phyloP scores from a whole-genome alignment of 92 coral and sea anemone genomes.

The Phenganax marumi region DNA sequence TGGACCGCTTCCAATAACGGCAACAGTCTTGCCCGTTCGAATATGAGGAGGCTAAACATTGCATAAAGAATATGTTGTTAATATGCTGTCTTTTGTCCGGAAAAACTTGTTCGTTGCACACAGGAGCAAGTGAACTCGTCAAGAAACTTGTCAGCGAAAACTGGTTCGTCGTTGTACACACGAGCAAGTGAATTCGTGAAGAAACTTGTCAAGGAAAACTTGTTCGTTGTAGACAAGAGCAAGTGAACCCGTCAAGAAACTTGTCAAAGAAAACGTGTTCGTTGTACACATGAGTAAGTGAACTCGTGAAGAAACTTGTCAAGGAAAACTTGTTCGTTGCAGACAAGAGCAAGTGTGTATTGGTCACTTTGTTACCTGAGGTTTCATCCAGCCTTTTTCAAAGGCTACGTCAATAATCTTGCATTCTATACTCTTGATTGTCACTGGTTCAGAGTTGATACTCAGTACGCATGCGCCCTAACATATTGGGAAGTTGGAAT shows the following conservation, averaged over 20 bases:
- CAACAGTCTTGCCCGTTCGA: constrained; percentile 78
- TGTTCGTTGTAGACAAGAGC: no score
- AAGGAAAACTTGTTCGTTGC: not conserved
- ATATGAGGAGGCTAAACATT: constrained; percentile 66
- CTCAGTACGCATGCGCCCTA: constrained; percentile 96
- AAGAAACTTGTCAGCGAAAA: no score
- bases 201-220: no score
- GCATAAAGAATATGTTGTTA: not conserved
- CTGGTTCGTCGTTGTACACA: not conserved
- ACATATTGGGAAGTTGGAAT: not conserved
- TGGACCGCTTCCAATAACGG: constrained; percentile 94
- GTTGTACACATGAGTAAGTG: no score
- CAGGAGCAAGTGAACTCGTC: no score
- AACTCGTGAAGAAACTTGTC: no score
- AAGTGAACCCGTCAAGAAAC: no score
- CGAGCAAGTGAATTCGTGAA: not conserved
- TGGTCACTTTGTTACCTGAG: constrained; percentile 64
- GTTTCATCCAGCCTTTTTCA: constrained; percentile 89
- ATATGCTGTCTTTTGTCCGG: not conserved
- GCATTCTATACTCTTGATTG: constrained; percentile 95
- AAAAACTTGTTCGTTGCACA: no score
- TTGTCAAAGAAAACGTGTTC: no score
- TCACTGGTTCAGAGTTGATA: constrained; percentile 93
- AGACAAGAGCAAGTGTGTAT: not conserved
- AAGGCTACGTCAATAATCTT: constrained; percentile 92